These are phyloP conservation scores for Acipenser oxyrinchus DNA, from an alignment of 2,797 vertebrate species.

Conservation along the genomic window DNA sequence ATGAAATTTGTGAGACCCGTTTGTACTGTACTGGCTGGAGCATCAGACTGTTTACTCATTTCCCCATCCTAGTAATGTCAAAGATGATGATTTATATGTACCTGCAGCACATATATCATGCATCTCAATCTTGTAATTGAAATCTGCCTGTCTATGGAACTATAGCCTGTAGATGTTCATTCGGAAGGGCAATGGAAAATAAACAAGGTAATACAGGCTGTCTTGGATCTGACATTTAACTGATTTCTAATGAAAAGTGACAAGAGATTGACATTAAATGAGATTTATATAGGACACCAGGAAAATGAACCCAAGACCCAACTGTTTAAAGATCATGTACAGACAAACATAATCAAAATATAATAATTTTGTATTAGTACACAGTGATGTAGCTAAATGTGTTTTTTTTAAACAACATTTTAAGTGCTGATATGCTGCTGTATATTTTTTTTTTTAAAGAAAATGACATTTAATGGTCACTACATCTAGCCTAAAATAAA, in stretches of 20 bases:
- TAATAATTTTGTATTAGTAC: slow-evolving; percentile 14
- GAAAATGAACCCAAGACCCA: slow-evolving; percentile 33
- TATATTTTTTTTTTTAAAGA: too few relatives aligned
- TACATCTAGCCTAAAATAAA: too few relatives aligned
- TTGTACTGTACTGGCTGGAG: slow-evolving; percentile 41
- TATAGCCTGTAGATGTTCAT: slow-evolving; percentile 63
- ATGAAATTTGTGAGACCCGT: too few relatives aligned
- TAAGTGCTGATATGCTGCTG: too few relatives aligned
- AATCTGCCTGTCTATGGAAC: slow-evolving; percentile 58
- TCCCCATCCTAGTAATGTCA: slow-evolving; percentile 53
- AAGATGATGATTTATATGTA: slow-evolving; percentile 65
- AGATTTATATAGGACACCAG: slow-evolving; percentile 69
- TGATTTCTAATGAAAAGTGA: slow-evolving; percentile 70
- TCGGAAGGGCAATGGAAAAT: slow-evolving; percentile 68
- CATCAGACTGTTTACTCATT: slow-evolving; percentile 63
- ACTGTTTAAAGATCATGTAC: slow-evolving; percentile 41
- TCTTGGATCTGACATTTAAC: slow-evolving; percentile 64
- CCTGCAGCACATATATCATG: slow-evolving; percentile 67
- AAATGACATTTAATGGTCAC: too few relatives aligned
- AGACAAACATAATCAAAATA: slow-evolving; percentile 47
- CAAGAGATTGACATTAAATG: slow-evolving; percentile 73
- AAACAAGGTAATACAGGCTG: slow-evolving; percentile 63
- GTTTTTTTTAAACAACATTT: too few relatives aligned
- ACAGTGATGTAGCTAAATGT: too few relatives aligned
- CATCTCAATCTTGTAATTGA: slow-evolving; percentile 63